Evolutionary conservation across 1,140 invertebrate genomes (phyloP).

Genomic region (Scylla paramamosain): DNA sequence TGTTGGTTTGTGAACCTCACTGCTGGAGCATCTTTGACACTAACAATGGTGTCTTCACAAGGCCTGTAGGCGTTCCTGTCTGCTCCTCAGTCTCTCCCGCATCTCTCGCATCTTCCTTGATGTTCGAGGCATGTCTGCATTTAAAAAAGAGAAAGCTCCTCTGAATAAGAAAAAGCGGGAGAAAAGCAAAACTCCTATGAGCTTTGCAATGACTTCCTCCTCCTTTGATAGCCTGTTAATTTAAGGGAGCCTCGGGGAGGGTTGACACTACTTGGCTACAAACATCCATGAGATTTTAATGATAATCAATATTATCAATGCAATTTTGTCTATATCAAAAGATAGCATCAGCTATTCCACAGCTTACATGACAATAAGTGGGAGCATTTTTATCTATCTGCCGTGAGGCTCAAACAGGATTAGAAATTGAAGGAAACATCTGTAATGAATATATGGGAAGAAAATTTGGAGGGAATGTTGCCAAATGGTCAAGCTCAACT

Average conservation of each 20-base stretch:
- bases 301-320: too few relatives aligned
- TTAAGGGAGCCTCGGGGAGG: background rate
- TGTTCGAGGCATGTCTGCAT: conserved; percentile 12
- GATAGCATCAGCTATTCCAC: background rate
- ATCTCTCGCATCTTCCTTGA: conserved; percentile 10
- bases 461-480: background rate
- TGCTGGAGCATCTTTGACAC: background rate
- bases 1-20: background rate
- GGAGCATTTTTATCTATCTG: background rate
- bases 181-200: background rate
- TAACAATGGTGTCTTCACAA: conserved; percentile 14
- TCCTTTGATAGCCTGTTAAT: background rate
- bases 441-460: background rate
- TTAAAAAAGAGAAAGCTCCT: conserved; percentile 24
- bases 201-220: background rate
- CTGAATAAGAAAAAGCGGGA: background rate
- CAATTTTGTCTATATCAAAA: too few relatives aligned
- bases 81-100: background rate
- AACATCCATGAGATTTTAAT: background rate
- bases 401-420: background rate
- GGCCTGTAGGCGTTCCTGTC: conserved; percentile 12
- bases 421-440: background rate
- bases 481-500: background rate
- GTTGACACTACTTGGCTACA: background rate
- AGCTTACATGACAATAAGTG: background rate